phyloP scores from a whole-genome alignment of 2,797 vertebrate genomes.

The Betta splendens region DNA sequence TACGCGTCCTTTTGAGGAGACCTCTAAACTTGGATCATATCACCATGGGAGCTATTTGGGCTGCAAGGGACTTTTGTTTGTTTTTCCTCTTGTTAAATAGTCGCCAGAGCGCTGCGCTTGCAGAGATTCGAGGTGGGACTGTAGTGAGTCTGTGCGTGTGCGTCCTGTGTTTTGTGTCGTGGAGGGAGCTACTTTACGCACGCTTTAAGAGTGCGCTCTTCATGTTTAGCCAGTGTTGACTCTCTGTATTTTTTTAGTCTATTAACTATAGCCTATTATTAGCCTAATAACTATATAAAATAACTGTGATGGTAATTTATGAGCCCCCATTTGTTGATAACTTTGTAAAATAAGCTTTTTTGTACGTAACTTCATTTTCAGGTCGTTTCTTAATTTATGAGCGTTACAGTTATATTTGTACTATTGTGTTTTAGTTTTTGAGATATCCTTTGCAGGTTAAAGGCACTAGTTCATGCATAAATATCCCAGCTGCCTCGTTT shows the following conservation, averaged over 20 bases:
- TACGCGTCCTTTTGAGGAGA: conserved; percentile 80
- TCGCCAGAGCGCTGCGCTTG: conserved; percentile 79
- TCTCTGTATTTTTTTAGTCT: conserved; percentile 23
- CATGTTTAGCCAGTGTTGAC: conserved; percentile 42
- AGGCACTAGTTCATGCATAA: too few species aligned
- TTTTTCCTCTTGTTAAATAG: conserved; percentile 86
- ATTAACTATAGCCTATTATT: background rate
- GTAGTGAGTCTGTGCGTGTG: conserved; percentile 53
- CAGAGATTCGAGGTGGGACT: conserved; percentile 83
- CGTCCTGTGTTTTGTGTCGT: conserved; percentile 51
- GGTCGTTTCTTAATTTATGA: conserved; percentile 7
- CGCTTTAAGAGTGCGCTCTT: conserved; percentile 66
- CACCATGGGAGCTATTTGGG: conserved; percentile 84
- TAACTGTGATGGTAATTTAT: background rate
- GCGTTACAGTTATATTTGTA: background rate
- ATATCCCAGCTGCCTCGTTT: background rate
- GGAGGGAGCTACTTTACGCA: conserved; percentile 68
- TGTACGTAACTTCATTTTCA: conserved; percentile 3
- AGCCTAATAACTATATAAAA: conserved; percentile 6
- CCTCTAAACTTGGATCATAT: conserved; percentile 78
- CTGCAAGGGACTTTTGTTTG: conserved; percentile 82
- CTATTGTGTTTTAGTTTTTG: background rate
- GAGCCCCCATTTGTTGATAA: background rate
- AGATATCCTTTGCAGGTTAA: background rate
- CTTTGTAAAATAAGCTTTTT: conserved; percentile 6